phyloP scores from a whole-genome alignment of 2,797 vertebrate species.

The Gymnothorax javanicus region DNA sequence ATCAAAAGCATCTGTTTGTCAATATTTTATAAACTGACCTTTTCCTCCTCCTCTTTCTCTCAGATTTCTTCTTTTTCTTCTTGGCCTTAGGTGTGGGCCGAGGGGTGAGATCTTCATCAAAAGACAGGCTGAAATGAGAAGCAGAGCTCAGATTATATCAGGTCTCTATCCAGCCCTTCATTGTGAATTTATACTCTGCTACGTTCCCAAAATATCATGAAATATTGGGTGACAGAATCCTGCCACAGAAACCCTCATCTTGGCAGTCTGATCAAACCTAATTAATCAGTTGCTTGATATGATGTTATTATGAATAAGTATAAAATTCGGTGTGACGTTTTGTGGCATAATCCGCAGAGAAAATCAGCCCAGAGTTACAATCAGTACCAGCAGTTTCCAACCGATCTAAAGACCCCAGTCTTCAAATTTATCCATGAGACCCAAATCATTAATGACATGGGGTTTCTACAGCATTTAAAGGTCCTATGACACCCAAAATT shows the following conservation, averaged over 20 bases:
- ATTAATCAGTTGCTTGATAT: neutral
- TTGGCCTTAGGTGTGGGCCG: constrained; percentile 73
- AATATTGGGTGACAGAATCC: constrained; percentile 50
- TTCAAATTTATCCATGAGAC: no score
- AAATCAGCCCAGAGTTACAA: neutral
- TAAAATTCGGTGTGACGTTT: neutral
- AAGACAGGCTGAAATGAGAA: constrained; percentile 67
- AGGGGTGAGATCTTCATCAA: constrained; percentile 63
- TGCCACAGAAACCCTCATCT: neutral
- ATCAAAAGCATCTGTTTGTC: neutral
- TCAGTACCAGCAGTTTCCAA: neutral
- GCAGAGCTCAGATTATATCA: neutral
- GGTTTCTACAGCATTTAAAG: no score
- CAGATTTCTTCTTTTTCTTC: constrained; percentile 94
- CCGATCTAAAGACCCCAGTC: no score
- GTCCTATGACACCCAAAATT: no score
- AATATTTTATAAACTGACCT: constrained; percentile 69
- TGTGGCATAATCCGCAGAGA: neutral
- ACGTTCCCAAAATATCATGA: constrained; percentile 51
- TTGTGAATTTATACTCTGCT: constrained; percentile 47
- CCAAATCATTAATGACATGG: no score
- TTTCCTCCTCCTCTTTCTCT: constrained; percentile 86
- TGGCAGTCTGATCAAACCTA: neutral
- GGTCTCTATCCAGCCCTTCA: constrained; percentile 47
- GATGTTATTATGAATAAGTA: neutral